Base-by-base conservation (phyloP, 2,888 invertebrate genomes). In the Euclidia mi region DNA sequence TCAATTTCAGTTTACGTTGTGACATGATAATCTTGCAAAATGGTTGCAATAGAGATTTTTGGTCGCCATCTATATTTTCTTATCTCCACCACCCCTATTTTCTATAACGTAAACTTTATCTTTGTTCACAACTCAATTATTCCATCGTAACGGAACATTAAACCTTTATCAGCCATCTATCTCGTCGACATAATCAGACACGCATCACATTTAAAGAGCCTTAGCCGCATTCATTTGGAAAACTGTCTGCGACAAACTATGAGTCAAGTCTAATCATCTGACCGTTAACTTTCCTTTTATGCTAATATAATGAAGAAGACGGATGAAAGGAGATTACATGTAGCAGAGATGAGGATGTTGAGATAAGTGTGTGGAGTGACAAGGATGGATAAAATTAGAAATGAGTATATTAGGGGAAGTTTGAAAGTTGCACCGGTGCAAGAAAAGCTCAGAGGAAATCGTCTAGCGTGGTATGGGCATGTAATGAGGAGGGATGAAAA, bases 261-360 rank as follows among this genome's bases (percentile, higher is more conserved):
- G 55, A 61, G 35, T 57, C 53, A 44, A 56, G 60, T 74, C 71
- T 66, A 74, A 81, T 84, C 61, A 79, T 77, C 56, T 71, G 79
- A 79, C 79, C 76, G 75, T 74, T 71, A 82, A 86, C 82, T 87
- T 87, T 81, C 75, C 73, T 80, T 83, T 82, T 79, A 87, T 84
- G 85, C 69, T 83, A 87, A 87, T 85, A 81, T 78, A 76, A 78
- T 80, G n/a, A n/a, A n/a, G n/a, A n/a, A n/a, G n/a, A n/a, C n/a
- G n/a, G n/a, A n/a, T n/a, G n/a, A n/a, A n/a, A n/a, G n/a, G n/a
- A n/a, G n/a, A n/a, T n/a, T n/a, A n/a, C n/a, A n/a, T n/a, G n/a
- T n/a, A n/a, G n/a, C n/a, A n/a, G n/a, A n/a, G n/a, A n/a, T n/a
- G n/a, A n/a, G n/a, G n/a, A n/a, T n/a, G n/a, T n/a, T n/a, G n/a